Evolutionary conservation across 2,797 vertebrate genomes (phyloP).

Genomic region (Botia kubotai): DNA sequence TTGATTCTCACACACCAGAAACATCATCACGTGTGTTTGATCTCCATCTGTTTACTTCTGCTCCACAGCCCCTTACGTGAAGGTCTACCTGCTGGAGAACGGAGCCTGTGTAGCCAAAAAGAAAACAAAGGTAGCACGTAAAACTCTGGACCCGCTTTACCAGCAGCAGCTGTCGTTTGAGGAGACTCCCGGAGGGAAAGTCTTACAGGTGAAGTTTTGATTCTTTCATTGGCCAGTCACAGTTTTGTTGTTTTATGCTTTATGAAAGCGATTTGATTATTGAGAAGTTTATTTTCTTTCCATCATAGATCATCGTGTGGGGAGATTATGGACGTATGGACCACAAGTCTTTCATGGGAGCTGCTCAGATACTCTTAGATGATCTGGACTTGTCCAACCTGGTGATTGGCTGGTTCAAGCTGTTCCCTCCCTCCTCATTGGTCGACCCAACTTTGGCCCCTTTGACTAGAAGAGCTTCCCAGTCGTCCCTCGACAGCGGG

Average conservation of each 20-base stretch:
- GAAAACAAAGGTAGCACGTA: slow-evolving; percentile 99
- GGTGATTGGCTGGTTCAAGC: slow-evolving; percentile 99
- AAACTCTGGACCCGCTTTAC: slow-evolving; percentile 99
- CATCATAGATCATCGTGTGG: slow-evolving; percentile 95
- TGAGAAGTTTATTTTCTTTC: slow-evolving; percentile 11
- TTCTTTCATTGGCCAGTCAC: too few relatives aligned
- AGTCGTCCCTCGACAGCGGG: slow-evolving; percentile 98
- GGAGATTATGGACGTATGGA: slow-evolving; percentile 99
- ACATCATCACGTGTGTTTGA: too few relatives aligned
- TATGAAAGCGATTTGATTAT: not conserved
- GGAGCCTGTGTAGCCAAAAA: slow-evolving; percentile 99
- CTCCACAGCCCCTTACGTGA: slow-evolving; percentile 94
- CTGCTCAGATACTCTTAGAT: slow-evolving; percentile 99
- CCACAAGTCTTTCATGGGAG: slow-evolving; percentile 99
- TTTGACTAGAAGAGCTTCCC: slow-evolving; percentile 99
- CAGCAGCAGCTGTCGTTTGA: slow-evolving; percentile 98
- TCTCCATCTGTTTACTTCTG: slow-evolving; percentile 17
- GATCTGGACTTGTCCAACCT: slow-evolving; percentile 99
- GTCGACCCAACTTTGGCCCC: slow-evolving; percentile 98
- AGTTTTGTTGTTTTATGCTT: not conserved
- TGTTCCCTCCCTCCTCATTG: slow-evolving; percentile 97
- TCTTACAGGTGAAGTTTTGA: slow-evolving; percentile 88
- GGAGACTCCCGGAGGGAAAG: slow-evolving; percentile 95
- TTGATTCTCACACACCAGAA: too few relatives aligned
- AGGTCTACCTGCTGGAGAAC: slow-evolving; percentile 98